phyloP scores from a whole-genome alignment of 2,888 invertebrate species.

The Caenorhabditis sulstoni region DNA sequence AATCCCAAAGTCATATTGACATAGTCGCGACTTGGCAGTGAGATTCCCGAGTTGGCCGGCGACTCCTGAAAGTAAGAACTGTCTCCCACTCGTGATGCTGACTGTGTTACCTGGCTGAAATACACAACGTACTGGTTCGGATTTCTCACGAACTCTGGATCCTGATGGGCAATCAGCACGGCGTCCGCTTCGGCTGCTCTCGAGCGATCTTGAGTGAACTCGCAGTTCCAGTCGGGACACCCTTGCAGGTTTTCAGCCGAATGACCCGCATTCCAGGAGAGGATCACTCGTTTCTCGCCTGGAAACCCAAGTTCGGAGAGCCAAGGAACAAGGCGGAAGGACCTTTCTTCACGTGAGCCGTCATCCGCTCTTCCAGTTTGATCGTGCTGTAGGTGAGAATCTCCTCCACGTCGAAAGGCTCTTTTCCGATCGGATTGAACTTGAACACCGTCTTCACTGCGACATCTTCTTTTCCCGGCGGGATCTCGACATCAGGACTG shows the following conservation, averaged over 20 bases:
- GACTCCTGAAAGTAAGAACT: constrained; percentile 62
- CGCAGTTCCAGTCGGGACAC: constrained; percentile 80
- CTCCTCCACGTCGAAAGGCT: constrained; percentile 68
- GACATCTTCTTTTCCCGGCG: neutral
- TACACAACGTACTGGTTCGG: constrained; percentile 67
- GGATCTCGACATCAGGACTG: constrained; percentile 17
- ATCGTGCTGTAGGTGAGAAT: constrained; percentile 62
- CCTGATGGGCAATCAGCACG: constrained; percentile 44
- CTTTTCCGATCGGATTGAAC: constrained; percentile 62
- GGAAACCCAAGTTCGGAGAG: constrained; percentile 8
- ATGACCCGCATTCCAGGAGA: constrained; percentile 70
- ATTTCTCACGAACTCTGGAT: constrained; percentile 42
- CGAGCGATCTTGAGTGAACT: constrained; percentile 61
- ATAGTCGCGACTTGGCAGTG: constrained; percentile 45
- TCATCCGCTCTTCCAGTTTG: constrained; percentile 60
- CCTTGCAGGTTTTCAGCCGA: constrained; percentile 70
- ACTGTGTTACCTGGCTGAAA: constrained; percentile 71
- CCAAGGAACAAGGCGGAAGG: neutral
- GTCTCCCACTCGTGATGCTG: too few relatives aligned
- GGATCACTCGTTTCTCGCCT: constrained; percentile 61
- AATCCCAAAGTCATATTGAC: constrained; percentile 78
- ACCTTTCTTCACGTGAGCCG: constrained; percentile 52
- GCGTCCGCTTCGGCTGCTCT: constrained; percentile 60
- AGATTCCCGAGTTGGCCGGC: constrained; percentile 64
- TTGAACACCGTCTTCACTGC: constrained; percentile 33